Percentiles rank a stretch among this genome's conserved stretches.
phyloP scores from a whole-genome alignment of 2,113 vertebrate species.

The Pelusios castaneus region DNA sequence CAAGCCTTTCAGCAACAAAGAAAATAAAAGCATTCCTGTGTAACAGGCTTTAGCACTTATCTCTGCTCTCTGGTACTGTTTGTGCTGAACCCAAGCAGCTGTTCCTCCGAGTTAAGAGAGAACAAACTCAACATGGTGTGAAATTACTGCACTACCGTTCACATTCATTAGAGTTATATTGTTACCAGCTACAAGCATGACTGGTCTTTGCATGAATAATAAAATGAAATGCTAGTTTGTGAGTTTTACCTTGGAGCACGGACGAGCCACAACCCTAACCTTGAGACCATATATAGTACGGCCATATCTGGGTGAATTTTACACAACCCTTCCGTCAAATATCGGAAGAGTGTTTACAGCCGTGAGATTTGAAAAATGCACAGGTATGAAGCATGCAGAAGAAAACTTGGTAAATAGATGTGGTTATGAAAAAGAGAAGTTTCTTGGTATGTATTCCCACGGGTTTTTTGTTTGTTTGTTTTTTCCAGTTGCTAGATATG shows the following conservation, averaged over 20 bases:
- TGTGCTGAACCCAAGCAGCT: slow-evolving; percentile 73
- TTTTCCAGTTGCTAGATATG: rapidly evolving
- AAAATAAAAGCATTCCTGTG: slow-evolving; percentile 64
- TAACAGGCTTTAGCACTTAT: slow-evolving; percentile 47
- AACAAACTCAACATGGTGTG: slow-evolving; percentile 72
- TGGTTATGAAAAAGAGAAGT: neutral
- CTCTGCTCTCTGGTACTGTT: slow-evolving; percentile 52
- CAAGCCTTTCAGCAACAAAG: slow-evolving; percentile 48
- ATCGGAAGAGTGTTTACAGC: neutral
- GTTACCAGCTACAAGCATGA: slow-evolving; percentile 64
- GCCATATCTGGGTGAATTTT: neutral
- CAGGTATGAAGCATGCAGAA: neutral
- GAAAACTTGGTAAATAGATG: neutral
- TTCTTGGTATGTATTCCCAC: neutral
- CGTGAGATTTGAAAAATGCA: neutral
- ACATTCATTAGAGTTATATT: slow-evolving; percentile 65
- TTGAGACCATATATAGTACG: neutral
- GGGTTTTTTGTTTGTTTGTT: too few relatives aligned
- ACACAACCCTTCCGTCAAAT: neutral
- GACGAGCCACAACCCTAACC: neutral
- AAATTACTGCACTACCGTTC: slow-evolving; percentile 72
- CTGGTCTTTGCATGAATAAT: slow-evolving; percentile 64
- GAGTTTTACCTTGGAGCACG: slow-evolving; percentile 43
- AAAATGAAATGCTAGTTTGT: slow-evolving; percentile 47
- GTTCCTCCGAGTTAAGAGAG: slow-evolving; percentile 67